These are phyloP conservation scores for Metridium senile DNA, from an alignment of 92 coral and sea anemone species.

Conservation along the genomic window DNA sequence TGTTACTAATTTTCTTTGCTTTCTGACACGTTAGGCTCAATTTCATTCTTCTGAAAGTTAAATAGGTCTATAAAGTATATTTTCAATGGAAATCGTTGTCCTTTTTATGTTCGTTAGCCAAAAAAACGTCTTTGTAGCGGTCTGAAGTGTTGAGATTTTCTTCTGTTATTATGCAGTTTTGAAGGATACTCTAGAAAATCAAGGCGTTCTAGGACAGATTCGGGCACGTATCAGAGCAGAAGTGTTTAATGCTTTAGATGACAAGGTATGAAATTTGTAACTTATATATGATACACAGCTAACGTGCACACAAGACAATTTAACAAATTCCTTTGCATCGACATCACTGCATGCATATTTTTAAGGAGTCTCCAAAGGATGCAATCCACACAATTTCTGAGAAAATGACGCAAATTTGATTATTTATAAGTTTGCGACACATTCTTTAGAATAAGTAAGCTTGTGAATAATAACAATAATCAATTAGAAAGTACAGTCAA, in stretches of 20 bases:
- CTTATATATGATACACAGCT: background rate
- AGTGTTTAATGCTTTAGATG: conserved; percentile 90
- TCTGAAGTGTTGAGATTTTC: background rate
- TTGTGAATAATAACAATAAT: too few relatives aligned
- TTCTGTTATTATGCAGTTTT: conserved; percentile 46
- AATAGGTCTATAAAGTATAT: background rate
- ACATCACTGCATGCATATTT: too few relatives aligned
- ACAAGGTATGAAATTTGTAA: conserved; percentile 61
- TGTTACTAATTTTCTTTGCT: background rate
- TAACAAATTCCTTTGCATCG: too few relatives aligned
- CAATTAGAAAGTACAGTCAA: too few relatives aligned
- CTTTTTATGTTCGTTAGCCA: background rate
- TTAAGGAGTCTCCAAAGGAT: too few relatives aligned
- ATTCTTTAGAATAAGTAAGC: too few relatives aligned
- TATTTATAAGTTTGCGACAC: too few relatives aligned
- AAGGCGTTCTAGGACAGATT: conserved; percentile 95
- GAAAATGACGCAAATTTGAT: too few relatives aligned
- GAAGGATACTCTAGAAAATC: conserved; percentile 94
- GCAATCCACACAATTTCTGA: too few relatives aligned
- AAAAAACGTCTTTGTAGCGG: background rate
- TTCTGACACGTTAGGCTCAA: background rate
- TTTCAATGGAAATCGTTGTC: background rate
- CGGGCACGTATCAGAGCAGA: conserved; percentile 96
- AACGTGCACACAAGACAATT: background rate
- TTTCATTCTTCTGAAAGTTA: background rate